Evolutionary conservation across 2,888 invertebrate genomes (phyloP), one percentile per base, ranked within the genome.

Genomic region (Drosophila ustulata): DNA sequence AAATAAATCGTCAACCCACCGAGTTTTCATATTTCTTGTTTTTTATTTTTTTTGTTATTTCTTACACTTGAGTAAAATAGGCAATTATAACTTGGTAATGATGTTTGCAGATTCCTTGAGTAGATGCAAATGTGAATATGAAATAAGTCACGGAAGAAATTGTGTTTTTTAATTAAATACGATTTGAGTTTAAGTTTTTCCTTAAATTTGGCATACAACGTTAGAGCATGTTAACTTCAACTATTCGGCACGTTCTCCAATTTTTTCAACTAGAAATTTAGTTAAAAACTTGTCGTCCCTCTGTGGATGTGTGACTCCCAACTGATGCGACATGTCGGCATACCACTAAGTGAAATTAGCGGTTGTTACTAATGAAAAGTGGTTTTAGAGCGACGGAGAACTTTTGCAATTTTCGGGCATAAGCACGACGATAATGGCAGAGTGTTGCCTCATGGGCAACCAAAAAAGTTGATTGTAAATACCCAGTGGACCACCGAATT

Each of bases 311-410:
- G 55, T 25, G 64, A 13, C 47, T 59, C 28, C 57, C 61, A 26
- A 49, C 65, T 67, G 71, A 66, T 72, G 84, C 73, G 76, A 89
- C 85, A 83, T 87, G 79, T 70, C 71, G 82, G 82, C 65, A 43
- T 51, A 64, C 84, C 84, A 79, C 88, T 87, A 89, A 84, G 89
- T 84, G 89, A 84, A 84, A 84, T 87, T 89, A 84, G 89, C 82
- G 84, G 84, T 89, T 89, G 76, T 73, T 89, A 72, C 86, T 88
- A 88, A 84, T 84, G 89, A 83, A 83, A 89, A 83, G 84, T 89
- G 81, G 74, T 85, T 84, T 70, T 47, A 23, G 64, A 41, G 47
- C 57, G 52, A 61, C 64, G 58, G n/a, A 59, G 69, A 86, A 86
- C 72, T 80, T 80, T 80, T 64, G 56, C 56, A 53, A 73, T 78